phyloP scores from a whole-genome alignment of 2,113 vertebrate genomes.

The Salvelinus namaycush region DNA sequence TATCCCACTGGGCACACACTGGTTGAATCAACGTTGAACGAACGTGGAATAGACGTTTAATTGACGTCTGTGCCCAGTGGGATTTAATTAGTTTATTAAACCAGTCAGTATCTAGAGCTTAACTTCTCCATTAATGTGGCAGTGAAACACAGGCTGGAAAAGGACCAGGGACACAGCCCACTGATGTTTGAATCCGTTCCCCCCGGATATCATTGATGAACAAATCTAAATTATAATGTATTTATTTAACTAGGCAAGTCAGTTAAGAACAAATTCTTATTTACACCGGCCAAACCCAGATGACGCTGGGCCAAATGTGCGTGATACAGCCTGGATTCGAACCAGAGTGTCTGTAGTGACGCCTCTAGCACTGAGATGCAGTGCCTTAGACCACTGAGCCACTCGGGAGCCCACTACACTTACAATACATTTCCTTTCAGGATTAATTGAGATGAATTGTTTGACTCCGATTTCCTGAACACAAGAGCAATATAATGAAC shows the following conservation, averaged over 20 bases:
- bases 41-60: too few relatives aligned
- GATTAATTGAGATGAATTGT: constrained; percentile 32
- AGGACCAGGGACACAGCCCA: constrained; percentile 10
- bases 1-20: neutral
- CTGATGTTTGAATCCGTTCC: constrained; percentile 3
- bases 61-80: too few relatives aligned
- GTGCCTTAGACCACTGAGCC: too few relatives aligned
- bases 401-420: too few relatives aligned
- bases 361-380: too few relatives aligned
- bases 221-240: neutral
- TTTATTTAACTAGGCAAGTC: too few relatives aligned
- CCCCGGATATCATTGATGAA: neutral
- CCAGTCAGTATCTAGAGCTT: neutral
- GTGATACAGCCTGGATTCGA: too few relatives aligned
- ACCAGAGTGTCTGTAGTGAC: too few relatives aligned
- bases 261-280: too few relatives aligned
- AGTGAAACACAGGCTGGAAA: constrained; percentile 1
- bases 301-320: too few relatives aligned
- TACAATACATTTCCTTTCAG: neutral
- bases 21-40: too few relatives aligned
- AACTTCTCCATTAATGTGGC: neutral
- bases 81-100: neutral
- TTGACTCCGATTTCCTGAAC: neutral
- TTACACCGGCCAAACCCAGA: too few relatives aligned
- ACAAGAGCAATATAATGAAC: neutral